A percentile compares a stretch with the other conserved stretches of the same genome.
Conservation (phyloP, 2,113 vertebrate genomes). For the Pluvialis apricaria region DNA sequence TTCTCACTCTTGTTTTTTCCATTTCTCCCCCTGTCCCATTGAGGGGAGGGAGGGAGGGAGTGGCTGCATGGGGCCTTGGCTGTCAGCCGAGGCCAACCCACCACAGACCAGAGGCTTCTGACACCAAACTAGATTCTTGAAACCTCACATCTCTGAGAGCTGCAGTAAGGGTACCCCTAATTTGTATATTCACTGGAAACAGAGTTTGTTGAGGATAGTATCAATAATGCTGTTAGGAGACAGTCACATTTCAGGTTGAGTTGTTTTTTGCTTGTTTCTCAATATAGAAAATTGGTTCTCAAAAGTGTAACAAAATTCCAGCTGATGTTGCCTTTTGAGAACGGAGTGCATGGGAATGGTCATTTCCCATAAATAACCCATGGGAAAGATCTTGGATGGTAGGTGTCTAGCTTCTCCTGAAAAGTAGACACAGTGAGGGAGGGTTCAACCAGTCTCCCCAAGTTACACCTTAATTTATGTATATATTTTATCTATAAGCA, state of each 20-base stretch:
- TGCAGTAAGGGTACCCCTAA: not conserved
- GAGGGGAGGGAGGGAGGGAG: not conserved
- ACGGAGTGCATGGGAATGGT: accelerated
- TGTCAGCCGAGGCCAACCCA: not conserved
- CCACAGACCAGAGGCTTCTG: not conserved
- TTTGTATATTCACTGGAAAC: not conserved
- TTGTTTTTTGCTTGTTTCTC: not conserved
- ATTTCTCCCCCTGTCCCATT: accelerated
- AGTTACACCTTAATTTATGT: not conserved
- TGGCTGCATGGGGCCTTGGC: not conserved
- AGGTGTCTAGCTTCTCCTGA: not conserved
- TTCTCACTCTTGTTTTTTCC: not conserved
- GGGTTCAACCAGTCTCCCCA: not conserved
- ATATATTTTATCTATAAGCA: not conserved
- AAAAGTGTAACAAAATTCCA: not conserved
- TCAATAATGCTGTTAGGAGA: not conserved
- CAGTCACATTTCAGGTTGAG: not conserved
- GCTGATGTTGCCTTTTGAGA: not conserved
- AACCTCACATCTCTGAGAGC: not conserved
- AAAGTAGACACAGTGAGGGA: not conserved
- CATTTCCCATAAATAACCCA: not conserved
- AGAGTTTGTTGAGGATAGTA: not conserved
- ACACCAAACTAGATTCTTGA: not conserved
- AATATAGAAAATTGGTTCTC: not conserved
- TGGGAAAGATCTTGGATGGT: not conserved